Evolutionary conservation across 2,113 vertebrate species (phyloP), one percentile per base, ranked within the genome.

Genomic region (Pangasianodon hypophthalmus): DNA sequence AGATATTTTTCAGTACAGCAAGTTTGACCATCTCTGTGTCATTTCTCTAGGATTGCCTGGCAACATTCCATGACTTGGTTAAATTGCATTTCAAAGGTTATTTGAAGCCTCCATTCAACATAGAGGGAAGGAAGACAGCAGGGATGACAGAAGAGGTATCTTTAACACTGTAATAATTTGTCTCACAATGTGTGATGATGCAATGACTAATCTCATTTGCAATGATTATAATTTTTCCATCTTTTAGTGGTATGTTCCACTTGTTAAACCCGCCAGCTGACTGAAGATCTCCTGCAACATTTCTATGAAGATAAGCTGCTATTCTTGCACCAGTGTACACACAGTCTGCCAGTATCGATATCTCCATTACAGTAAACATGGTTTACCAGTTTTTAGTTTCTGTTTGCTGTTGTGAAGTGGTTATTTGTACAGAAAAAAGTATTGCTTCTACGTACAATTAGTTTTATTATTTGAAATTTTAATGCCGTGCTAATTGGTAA

Each of bases 101-200:
- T 91, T 67, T 95, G 87, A 95, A 95, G 89, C 94, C 95, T 54
- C 95, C 95, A 0, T 95, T 95, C 56, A 95, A 94, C 87, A 92
- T 90, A 6, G 94, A 95, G 48, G 95, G 94, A 71, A 93, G 95
- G 56, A 93, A 84, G 90, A 92, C 93, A 6, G 95, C 94, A 60
- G 95, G 95, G 4, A 95, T 95, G 94, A 92, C 92, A 58, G 94
- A 95, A 52, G 94, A 95, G 94, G 95, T 95, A 92, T 75, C 11
- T 11, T 26, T 16, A 19, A 41, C 52, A 75, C 50, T 67, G n/a
- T 5, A 80, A 1, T 19, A 19, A 58, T 54, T 24, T 54, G 52
- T 83, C 37, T 8, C 18, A 32, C 11, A 44, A 62, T 3, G 56
- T 46, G 32, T 56, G 44, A 46, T 46, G 56, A 60, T 21, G 32